Evolutionary conservation across 2,888 invertebrate species (phyloP).

Genomic region (Ochropacha duplaris): DNA sequence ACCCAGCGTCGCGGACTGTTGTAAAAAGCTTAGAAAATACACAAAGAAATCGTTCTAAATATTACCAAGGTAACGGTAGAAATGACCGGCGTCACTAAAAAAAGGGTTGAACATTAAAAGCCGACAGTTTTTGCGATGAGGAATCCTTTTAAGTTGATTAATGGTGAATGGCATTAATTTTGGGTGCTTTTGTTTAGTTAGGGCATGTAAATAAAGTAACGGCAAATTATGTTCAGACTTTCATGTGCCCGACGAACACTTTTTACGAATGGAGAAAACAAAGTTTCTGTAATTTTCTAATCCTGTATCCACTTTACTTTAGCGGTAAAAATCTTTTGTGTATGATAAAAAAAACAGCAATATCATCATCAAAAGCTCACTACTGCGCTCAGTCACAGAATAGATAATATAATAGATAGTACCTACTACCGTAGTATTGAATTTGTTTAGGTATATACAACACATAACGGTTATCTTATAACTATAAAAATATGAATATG

Average conservation of each 20-base stretch:
- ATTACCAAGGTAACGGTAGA: conserved; percentile 62
- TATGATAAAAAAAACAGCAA: no score
- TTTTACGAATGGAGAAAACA: conserved; percentile 11
- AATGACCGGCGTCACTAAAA: conserved; percentile 45
- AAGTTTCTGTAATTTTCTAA: not conserved
- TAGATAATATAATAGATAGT: no score
- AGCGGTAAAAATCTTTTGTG: not conserved
- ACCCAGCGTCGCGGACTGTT: conserved; percentile 51
- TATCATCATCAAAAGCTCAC: no score
- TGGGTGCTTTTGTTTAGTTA: conserved; percentile 53
- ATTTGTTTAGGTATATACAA: no score
- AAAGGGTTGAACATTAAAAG: conserved; percentile 68
- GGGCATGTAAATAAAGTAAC: conserved; percentile 37
- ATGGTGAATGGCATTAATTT: conserved; percentile 72
- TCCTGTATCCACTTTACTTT: not conserved
- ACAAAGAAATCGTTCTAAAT: conserved; percentile 71
- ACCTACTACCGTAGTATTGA: no score
- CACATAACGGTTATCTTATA: no score
- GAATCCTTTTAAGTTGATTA: conserved; percentile 75
- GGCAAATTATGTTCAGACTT: conserved; percentile 29
- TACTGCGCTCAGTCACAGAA: no score
- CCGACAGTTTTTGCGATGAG: conserved; percentile 56
- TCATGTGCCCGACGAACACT: conserved; percentile 33
- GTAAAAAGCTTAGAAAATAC: conserved; percentile 70
- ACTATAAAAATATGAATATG: no score